Evolutionary conservation across 2,888 invertebrate species (phyloP), one percentile per base, ranked within the genome.

Genomic region (Nowickia ferox): DNA sequence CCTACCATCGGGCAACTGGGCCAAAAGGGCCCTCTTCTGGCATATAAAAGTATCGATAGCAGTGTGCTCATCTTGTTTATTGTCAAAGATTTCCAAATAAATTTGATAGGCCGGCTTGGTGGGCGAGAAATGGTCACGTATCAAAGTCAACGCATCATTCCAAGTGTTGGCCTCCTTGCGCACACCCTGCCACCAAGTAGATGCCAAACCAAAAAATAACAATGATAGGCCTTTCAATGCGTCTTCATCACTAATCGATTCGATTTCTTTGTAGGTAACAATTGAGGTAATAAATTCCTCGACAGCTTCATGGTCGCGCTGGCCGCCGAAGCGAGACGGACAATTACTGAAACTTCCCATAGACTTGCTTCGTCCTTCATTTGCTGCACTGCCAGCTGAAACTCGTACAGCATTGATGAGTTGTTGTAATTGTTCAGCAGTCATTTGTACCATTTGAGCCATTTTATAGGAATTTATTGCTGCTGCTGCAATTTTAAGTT

Each of bases 171-270:
- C 92, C n/a, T 92, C 90, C 4, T 90, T 89, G 17, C 89, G 89
- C 9, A 92, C 91, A 22, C 92, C 92, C 78, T 90, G 90, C 92
- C 92, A 92, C 92, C 92, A 92, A 8, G 88, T 88, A 0, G 89
- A 87, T 2, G 92, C 92, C 40, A 89, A 86, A 11, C 84, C 87
- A n/a, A 82, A 88, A 65, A 92, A 91, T 6, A 92, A 87, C 78
- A 92, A 78, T 1, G 92, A 88, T 9, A 92, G 84, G 2, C 92
- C 92, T 66, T 89, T 91, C 0, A 91, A 81, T 0, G 92, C 92
- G 78, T 92, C 92, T 46, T 86, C 82, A 72, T 92, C 91, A 44
- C 88, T 91, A 11, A 92, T 92, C n/a, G 87, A 87, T 82, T 92
- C 92, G 48, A 92, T 86, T 74, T 92, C 92, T 72, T 92, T 92